Conservation (phyloP, 2,888 invertebrate species). For the Lutraria lutraria region DNA sequence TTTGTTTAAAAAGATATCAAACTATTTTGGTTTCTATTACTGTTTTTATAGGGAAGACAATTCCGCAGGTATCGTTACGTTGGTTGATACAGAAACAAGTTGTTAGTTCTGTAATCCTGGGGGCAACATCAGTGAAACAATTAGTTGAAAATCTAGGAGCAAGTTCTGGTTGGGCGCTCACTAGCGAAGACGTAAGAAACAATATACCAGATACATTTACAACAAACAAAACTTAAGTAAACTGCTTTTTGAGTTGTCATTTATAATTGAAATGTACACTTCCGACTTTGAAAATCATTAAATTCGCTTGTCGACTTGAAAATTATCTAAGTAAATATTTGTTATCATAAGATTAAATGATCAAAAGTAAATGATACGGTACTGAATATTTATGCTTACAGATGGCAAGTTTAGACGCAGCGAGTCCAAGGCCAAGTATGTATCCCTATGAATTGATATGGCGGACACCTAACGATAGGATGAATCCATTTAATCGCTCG, state of each 20-base stretch:
- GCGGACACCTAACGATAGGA: constrained; percentile 38
- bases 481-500: constrained; percentile 53
- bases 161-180: constrained; percentile 77
- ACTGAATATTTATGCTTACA: constrained; percentile 48
- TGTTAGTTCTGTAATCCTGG: constrained; percentile 82
- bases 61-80: constrained; percentile 80
- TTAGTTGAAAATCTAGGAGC: constrained; percentile 82
- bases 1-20: neutral
- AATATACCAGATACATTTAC: neutral
- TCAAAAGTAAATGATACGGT: no score
- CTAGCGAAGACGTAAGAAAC: constrained; percentile 76
- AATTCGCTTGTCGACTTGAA: no score
- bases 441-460: constrained; percentile 78
- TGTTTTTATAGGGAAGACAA: constrained; percentile 72
- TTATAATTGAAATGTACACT: no score
- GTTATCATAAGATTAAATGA: no score
- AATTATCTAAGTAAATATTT: no score
- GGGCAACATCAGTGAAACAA: constrained; percentile 80
- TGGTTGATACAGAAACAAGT: constrained; percentile 82
- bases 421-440: constrained; percentile 63
- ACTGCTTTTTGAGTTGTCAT: no score
- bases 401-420: constrained; percentile 78
- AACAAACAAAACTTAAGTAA: neutral
- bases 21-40: no score
- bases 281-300: no score